Evolutionary conservation across 2,113 vertebrate species (phyloP).

Genomic region (Phoenicopterus ruber): DNA sequence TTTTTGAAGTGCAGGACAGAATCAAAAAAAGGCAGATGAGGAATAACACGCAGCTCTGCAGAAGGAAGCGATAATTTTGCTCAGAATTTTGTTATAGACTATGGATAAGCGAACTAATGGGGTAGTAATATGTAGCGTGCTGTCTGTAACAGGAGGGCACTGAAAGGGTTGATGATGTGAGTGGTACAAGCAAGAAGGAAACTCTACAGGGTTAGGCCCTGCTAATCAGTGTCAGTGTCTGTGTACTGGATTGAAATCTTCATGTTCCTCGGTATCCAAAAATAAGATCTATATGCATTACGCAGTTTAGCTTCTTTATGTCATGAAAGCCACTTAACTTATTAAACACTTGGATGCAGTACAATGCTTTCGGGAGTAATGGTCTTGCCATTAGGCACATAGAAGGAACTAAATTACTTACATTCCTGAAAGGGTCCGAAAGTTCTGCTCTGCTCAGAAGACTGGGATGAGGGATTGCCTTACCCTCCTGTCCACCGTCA

Average conservation of each 20-base stretch:
- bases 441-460: background rate
- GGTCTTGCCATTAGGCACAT: background rate
- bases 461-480: background rate
- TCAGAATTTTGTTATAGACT: background rate
- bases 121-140: rapidly evolving
- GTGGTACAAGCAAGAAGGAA: background rate
- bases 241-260: background rate
- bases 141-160: background rate
- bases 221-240: background rate
- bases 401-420: background rate
- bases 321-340: background rate
- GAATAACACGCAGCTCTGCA: background rate
- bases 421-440: background rate
- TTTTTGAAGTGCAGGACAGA: background rate
- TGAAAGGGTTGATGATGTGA: background rate
- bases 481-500: background rate
- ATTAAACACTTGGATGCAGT: background rate
- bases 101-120: background rate
- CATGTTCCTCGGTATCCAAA: background rate
- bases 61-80: background rate
- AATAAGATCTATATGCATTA: background rate
- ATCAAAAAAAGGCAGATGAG: background rate
- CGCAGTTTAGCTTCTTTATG: rapidly evolving
- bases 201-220: background rate
- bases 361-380: background rate